Evolutionary conservation across 1,140 invertebrate genomes (phyloP).

Genomic region (Mactra quadrangularis): DNA sequence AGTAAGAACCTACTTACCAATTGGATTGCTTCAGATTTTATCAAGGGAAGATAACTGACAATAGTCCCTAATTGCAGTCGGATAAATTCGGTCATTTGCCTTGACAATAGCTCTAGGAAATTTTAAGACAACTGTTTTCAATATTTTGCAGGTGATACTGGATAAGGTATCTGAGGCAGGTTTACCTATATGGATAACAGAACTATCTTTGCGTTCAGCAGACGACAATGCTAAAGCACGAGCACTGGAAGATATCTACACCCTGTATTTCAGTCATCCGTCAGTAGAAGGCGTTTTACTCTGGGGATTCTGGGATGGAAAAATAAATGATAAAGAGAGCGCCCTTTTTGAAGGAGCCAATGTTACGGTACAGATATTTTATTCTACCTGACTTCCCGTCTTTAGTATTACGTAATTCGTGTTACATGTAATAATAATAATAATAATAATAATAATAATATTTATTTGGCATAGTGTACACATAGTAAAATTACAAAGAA

Average conservation of each 20-base stretch:
- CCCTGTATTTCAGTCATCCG: slow-evolving; percentile 70
- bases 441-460: neutral
- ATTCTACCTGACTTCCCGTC: neutral
- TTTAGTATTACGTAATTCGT: neutral
- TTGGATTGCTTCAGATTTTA: no score
- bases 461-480: no score
- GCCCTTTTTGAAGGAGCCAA: slow-evolving; percentile 49
- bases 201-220: slow-evolving; percentile 64
- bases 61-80: no score
- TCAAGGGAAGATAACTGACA: no score
- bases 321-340: slow-evolving; percentile 18
- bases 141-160: slow-evolving; percentile 63
- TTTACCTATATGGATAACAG: slow-evolving; percentile 79
- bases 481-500: no score
- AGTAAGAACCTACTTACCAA: no score
- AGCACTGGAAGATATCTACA: slow-evolving; percentile 65
- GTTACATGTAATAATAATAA: neutral
- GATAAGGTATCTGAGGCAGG: slow-evolving; percentile 72
- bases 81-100: no score
- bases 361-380: slow-evolving; percentile 10
- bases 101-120: no score
- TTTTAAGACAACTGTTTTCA: no score
- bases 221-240: slow-evolving; percentile 69
- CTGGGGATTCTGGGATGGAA: slow-evolving; percentile 74
- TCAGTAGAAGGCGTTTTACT: slow-evolving; percentile 71